Evolutionary conservation across 1,140 invertebrate species (phyloP).

Genomic region (Phthorimaea operculella): DNA sequence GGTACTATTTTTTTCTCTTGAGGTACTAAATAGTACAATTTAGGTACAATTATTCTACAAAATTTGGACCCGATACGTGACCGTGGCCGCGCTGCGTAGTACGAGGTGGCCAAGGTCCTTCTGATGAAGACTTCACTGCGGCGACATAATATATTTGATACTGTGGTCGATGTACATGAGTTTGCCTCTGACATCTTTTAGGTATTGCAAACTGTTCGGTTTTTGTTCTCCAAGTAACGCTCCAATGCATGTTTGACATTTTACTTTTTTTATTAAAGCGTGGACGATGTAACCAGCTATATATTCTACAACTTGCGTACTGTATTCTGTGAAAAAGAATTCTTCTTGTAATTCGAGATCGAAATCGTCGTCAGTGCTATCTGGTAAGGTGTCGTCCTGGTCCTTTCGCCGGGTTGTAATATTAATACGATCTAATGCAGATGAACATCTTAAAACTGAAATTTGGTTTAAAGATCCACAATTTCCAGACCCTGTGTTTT

Average conservation of each 20-base stretch:
- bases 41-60: too few species aligned
- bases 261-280: background rate
- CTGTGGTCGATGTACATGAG: too few species aligned
- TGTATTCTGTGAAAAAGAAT: background rate
- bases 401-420: background rate
- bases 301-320: background rate
- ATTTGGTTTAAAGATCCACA: slow-evolving; percentile 3
- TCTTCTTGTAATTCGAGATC: background rate
- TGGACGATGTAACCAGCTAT: background rate
- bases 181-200: too few species aligned
- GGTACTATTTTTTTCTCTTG: too few species aligned
- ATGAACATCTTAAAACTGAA: background rate
- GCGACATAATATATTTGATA: too few species aligned
- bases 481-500: background rate
- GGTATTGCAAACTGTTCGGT: too few species aligned
- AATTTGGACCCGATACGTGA: too few species aligned
- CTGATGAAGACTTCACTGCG: too few species aligned
- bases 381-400: background rate
- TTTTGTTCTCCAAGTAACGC: background rate
- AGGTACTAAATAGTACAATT: too few species aligned
- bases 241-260: background rate
- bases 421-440: background rate
- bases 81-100: too few species aligned
- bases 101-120: too few species aligned
- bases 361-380: background rate